Percentiles rank a stretch among this genome's conserved stretches.
Evolutionary conservation across 2,888 invertebrate genomes (phyloP).

Genomic region (Oscheius sp.): DNA sequence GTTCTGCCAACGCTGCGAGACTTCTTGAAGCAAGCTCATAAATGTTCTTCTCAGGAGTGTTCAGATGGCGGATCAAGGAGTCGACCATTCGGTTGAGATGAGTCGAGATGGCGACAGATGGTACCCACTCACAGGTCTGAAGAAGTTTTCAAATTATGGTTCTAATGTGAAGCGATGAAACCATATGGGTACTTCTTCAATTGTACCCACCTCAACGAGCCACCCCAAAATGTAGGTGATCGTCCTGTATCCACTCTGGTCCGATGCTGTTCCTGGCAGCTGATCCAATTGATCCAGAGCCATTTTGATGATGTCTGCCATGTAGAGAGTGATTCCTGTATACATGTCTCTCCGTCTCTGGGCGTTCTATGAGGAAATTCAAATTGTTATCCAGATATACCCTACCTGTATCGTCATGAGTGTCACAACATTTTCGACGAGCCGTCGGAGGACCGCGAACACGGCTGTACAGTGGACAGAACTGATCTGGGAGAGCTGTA

Average conservation of each 20-base stretch:
- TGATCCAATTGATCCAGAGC: conserved; percentile 21
- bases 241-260: conserved; percentile 4
- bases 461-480: conserved; percentile 25
- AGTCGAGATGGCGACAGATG: conserved; percentile 6
- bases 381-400: neutral
- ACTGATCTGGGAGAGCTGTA: conserved; percentile 26
- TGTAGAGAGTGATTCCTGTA: conserved; percentile 24
- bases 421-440: conserved; percentile 38
- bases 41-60: conserved; percentile 38
- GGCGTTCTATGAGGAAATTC: conserved; percentile 6
- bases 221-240: conserved; percentile 20
- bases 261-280: neutral
- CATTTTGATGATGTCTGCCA: conserved; percentile 34
- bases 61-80: conserved; percentile 31
- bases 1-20: conserved; percentile 56
- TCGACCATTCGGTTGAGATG: conserved; percentile 34
- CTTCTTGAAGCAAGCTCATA: conserved; percentile 63
- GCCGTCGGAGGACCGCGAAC: conserved; percentile 29
- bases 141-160: neutral
- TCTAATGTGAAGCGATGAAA: conserved; percentile 10
- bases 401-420: conserved; percentile 16
- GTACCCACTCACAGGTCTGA: conserved; percentile 38
- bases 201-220: conserved; percentile 5
- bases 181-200: neutral
- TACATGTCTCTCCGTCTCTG: conserved; percentile 38